Percentiles rank a stretch among this genome's conserved stretches.
Conservation (phyloP, 2,888 invertebrate species). For the Proisotoma minuta region DNA sequence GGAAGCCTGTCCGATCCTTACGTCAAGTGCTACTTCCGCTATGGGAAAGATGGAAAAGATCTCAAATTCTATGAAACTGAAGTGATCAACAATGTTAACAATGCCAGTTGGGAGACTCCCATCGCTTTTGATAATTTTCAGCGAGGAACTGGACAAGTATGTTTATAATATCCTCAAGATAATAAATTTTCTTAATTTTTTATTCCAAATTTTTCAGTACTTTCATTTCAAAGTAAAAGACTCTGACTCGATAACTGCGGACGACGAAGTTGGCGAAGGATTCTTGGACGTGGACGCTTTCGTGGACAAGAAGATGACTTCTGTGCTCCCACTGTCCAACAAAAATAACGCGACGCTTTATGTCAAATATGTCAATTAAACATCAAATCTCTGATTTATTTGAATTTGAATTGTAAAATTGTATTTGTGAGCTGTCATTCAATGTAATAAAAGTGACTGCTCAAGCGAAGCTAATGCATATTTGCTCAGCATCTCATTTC, state of each 20-base stretch:
- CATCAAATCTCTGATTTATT: neutral
- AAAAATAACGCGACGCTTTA: constrained; percentile 23
- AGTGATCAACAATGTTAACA: constrained; percentile 27
- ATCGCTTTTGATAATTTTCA: constrained; percentile 36
- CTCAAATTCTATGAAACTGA: constrained; percentile 32
- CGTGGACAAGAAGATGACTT: constrained; percentile 9
- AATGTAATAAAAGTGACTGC: too few species aligned
- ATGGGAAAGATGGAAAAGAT: constrained; percentile 34
- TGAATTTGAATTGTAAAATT: neutral
- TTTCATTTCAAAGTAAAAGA: constrained; percentile 37
- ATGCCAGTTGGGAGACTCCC: constrained; percentile 26
- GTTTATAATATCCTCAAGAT: neutral
- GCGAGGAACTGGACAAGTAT: constrained; percentile 33
- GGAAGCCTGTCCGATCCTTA: constrained; percentile 36
- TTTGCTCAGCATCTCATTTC: too few species aligned
- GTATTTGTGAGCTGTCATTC: too few species aligned
- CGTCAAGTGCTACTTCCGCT: constrained; percentile 37
- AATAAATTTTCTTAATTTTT: neutral
- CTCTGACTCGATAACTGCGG: constrained; percentile 30
- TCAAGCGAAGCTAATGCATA: too few species aligned
- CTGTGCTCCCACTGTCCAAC: constrained; percentile 4
- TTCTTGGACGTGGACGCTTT: constrained; percentile 37
- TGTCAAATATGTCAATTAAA: constrained; percentile 16
- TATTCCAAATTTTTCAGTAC: constrained; percentile 15
- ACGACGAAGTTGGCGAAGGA: constrained; percentile 37